Conservation (phyloP, 2,113 vertebrate species). For the Sander vitreus region DNA sequence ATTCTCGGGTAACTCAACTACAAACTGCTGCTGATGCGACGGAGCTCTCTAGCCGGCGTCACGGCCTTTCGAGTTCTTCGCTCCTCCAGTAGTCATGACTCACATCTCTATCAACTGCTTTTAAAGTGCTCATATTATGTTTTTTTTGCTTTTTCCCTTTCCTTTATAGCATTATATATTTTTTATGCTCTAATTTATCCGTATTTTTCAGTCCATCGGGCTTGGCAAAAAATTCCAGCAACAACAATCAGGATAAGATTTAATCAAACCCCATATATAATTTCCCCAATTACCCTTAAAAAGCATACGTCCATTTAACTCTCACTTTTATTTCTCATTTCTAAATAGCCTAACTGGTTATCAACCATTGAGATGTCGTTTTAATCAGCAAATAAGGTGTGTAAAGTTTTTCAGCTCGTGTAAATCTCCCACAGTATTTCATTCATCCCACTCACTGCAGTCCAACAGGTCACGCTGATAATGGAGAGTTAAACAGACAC, state of each 20-base stretch:
- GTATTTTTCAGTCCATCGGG: neutral
- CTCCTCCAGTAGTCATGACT: no score
- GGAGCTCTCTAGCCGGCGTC: no score
- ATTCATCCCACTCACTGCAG: neutral
- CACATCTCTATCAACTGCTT: no score
- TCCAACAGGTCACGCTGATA: slow-evolving; percentile 6
- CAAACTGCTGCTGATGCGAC: no score
- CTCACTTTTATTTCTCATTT: neutral
- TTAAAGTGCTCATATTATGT: no score
- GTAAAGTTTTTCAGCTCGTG: neutral
- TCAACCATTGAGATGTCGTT: neutral
- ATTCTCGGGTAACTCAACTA: no score
- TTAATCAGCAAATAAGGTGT: slow-evolving; percentile 11
- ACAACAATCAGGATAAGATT: neutral
- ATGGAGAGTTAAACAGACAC: neutral
- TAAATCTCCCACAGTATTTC: neutral
- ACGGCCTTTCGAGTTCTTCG: no score
- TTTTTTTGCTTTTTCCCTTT: no score
- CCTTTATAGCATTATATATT: no score
- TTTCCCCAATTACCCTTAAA: slow-evolving; percentile 3
- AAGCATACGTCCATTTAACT: neutral
- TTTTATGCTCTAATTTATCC: no score
- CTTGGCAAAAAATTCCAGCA: neutral
- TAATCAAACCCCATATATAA: neutral
- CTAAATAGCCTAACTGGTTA: neutral